Percentiles rank a stretch among this genome's conserved stretches.
Evolutionary conservation across 2,797 vertebrate species (phyloP).

Genomic region (Tauraco hartlaubi): DNA sequence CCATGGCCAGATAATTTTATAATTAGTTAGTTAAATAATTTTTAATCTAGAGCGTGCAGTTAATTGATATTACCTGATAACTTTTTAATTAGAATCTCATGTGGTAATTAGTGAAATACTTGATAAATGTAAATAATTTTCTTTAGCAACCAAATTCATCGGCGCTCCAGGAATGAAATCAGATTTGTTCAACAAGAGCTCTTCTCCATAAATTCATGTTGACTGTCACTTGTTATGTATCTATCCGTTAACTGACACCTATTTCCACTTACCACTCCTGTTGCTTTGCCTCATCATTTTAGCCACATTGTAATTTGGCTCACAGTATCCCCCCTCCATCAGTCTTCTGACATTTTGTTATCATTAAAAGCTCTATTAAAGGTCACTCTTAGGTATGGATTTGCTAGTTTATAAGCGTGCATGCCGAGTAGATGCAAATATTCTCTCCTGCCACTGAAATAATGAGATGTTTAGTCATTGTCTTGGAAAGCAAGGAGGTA

Average conservation of each 20-base stretch:
- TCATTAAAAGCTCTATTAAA: background rate
- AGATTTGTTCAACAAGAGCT: background rate
- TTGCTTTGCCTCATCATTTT: background rate
- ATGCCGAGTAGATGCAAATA: background rate
- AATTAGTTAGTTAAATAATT: constrained; percentile 30
- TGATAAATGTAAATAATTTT: constrained; percentile 17
- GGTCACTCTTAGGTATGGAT: background rate
- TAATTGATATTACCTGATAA: background rate
- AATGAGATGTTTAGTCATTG: background rate
- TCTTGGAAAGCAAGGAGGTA: background rate
- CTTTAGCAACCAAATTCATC: background rate
- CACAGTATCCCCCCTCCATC: background rate
- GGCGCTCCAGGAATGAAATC: background rate
- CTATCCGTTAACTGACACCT: background rate
- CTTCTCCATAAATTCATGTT: background rate
- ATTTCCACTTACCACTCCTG: background rate
- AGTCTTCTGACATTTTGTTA: background rate
- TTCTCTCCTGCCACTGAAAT: background rate
- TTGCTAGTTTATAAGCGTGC: background rate
- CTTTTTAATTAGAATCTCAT: constrained; percentile 36
- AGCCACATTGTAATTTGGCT: background rate
- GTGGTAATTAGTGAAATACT: constrained; percentile 34
- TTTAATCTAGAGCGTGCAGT: background rate
- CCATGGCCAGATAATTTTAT: constrained; percentile 29
- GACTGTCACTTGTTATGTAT: background rate